These are phyloP conservation scores for Helicoverpa armigera DNA, from an alignment of 1,140 invertebrate genomes.

Conservation along the genomic window DNA sequence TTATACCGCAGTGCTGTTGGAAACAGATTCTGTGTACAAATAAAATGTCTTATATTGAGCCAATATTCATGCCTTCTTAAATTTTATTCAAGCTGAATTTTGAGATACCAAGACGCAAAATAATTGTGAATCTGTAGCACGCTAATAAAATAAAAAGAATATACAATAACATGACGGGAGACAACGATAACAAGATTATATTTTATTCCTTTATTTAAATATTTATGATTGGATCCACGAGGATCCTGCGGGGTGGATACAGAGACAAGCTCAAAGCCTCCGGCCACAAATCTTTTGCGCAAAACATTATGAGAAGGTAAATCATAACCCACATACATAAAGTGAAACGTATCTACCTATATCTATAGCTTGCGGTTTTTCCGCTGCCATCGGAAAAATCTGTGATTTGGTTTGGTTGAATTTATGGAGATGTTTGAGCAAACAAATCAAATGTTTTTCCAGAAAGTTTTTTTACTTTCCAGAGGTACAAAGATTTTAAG, in stretches of 20 bases:
- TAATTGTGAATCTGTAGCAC: neutral
- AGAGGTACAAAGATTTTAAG: no score
- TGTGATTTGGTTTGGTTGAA: neutral
- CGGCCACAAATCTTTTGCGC: neutral
- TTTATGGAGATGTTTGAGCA: neutral
- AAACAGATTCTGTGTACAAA: no score
- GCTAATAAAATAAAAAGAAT: no score
- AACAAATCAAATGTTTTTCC: neutral
- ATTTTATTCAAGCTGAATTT: neutral
- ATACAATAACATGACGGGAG: neutral
- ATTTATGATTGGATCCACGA: conserved; percentile 26
- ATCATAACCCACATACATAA: neutral
- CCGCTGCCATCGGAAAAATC: neutral
- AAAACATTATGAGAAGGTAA: conserved; percentile 38
- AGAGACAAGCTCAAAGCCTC: conserved; percentile 7
- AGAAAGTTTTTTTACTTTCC: no score
- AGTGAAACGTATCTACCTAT: neutral
- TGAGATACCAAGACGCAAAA: neutral
- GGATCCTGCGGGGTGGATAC: neutral
- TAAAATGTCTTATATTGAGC: no score
- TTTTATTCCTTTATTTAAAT: conserved; percentile 41
- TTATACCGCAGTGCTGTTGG: neutral
- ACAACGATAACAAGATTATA: neutral
- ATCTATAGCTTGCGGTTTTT: neutral
- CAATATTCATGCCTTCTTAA: neutral